These are phyloP conservation scores for Aporophyla lueneburgensis DNA, from an alignment of 2,888 invertebrate genomes.

Conservation along the genomic window DNA sequence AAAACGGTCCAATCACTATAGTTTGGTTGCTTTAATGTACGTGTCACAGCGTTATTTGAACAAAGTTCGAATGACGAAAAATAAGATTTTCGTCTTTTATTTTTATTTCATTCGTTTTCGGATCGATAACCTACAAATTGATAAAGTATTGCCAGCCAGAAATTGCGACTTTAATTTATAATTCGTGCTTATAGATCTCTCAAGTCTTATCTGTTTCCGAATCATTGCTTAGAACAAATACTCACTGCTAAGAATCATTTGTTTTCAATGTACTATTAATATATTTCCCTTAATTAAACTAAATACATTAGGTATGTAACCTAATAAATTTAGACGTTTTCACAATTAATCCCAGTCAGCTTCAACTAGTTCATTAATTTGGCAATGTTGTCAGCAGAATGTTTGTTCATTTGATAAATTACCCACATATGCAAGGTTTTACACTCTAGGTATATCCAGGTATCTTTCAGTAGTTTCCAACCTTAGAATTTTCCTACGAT, in stretches of 20 bases:
- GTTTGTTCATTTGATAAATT: slow-evolving; percentile 46
- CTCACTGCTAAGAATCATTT: slow-evolving; percentile 5
- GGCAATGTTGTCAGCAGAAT: slow-evolving; percentile 32
- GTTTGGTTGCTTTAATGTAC: no score
- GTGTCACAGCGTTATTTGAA: no score
- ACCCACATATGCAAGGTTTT: slow-evolving; percentile 5
- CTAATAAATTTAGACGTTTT: slow-evolving; percentile 18
- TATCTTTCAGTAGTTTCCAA: not conserved
- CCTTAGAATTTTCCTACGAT: not conserved
- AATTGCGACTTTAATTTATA: no score
- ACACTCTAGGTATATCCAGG: not conserved
- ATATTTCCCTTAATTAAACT: slow-evolving; percentile 2
- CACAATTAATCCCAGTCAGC: slow-evolving; percentile 47
- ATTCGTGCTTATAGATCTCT: no score
- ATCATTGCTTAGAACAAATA: not conserved
- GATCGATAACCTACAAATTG: no score
- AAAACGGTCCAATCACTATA: no score
- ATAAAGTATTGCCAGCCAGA: no score
- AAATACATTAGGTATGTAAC: slow-evolving; percentile 26
- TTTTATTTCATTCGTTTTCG: no score
- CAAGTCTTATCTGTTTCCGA: not conserved
- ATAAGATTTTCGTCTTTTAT: no score
- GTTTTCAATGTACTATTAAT: slow-evolving; percentile 5
- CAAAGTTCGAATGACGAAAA: no score
- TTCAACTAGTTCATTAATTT: slow-evolving; percentile 54